Evolutionary conservation across 2,797 vertebrate species (phyloP), one percentile per base, ranked within the genome.

Genomic region (Geotria australis): DNA sequence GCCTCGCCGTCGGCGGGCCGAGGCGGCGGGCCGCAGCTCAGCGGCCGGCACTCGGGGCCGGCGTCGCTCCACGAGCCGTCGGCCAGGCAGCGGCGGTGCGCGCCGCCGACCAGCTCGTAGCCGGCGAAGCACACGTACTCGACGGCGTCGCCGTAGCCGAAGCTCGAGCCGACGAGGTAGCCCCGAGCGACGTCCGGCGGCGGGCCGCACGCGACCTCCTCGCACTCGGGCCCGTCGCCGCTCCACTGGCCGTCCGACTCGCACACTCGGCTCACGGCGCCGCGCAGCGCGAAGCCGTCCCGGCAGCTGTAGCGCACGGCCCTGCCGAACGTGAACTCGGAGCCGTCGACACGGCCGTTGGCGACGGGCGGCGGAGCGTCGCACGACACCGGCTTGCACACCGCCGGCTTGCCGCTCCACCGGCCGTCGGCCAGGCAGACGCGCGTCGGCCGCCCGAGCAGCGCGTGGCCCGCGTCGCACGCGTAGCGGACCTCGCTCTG

Each of bases 151-250:
- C 76, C 75, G 3, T 74, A 83, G 63, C 65, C 72, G 66, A 88
- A 93, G 62, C 73, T 73, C 59, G 85, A 88, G 24, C 79, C 79
- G 8, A 89, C 93, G 56, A 88, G 66, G 65, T 79, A 85, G 57
- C 80, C 80, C 14, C 83, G 80, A 60, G 80, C 75, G 63, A 88
- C 83, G 63, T 94, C 79, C 63, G 83, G 78, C 2, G 88, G 84
- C 48, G 82, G 83, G 48, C 77, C 80, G 56, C 91, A 98, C 56
- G 62, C 68, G 56, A 78, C 61, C 47, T 76, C 68, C 46, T 77
- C 73, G 61, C 89, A 98, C 24, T 60, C 60, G 2, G 91, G 89
- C 55, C 65, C 63, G 12, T 74, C 69, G 63, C 71, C 67, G 69
- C 85, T 74, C 91, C 91, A 98, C 14, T 68, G 72, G 56, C 83